A percentile compares a stretch with the other conserved stretches of the same genome.
Evolutionary conservation across 2,797 vertebrate genomes (phyloP).

Genomic region (Sebastes steindachneri): DNA sequence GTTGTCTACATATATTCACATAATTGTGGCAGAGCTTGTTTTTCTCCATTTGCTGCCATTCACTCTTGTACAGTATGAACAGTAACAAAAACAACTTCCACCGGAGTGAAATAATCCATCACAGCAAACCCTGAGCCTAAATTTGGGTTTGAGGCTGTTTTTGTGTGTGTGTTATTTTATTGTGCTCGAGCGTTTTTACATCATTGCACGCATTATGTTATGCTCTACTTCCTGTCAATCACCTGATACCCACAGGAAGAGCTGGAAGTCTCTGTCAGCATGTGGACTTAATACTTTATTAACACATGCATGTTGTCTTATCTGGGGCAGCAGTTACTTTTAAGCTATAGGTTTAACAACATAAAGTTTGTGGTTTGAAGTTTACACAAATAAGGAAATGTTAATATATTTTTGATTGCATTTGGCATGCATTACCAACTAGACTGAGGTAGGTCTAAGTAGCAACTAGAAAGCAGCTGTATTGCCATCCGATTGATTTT

Average conservation of each 20-base stretch:
- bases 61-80: constrained; percentile 5
- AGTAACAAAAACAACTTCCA: constrained; percentile 26
- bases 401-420: not conserved
- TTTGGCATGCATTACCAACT: not conserved
- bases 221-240: constrained; percentile 59
- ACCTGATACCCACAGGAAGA: constrained; percentile 53
- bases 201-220: constrained; percentile 20
- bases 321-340: constrained; percentile 3
- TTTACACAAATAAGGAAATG: not conserved
- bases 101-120: constrained; percentile 21
- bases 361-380: not conserved
- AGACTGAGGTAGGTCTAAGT: not conserved
- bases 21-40: constrained; percentile 14
- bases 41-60: constrained; percentile 12
- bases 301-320: constrained; percentile 6
- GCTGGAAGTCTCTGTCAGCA: not conserved
- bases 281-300: constrained; percentile 12
- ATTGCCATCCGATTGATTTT: not conserved
- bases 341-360: not conserved
- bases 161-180: constrained; percentile 3
- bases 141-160: constrained; percentile 27
- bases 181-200: constrained; percentile 24
- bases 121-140: constrained; percentile 23
- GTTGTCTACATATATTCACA: constrained; percentile 6
- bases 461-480: not conserved